A percentile compares a stretch with the other conserved stretches of the same genome.
Evolutionary conservation across 2,888 invertebrate genomes (phyloP).

Genomic region (Carcina quercana): DNA sequence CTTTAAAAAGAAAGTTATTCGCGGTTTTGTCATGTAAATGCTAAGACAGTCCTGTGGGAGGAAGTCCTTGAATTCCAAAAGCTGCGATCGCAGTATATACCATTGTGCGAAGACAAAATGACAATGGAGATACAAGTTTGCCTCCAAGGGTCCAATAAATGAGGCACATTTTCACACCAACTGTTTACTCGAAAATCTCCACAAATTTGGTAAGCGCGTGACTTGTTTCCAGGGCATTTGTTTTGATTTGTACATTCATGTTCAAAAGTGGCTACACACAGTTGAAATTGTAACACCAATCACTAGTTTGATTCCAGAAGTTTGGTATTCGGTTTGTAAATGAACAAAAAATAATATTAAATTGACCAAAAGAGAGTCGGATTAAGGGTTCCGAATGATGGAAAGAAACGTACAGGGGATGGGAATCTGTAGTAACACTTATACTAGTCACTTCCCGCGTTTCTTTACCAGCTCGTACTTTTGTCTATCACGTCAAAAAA

Average conservation of each 20-base stretch:
- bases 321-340: too few relatives aligned
- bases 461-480: too few relatives aligned
- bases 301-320: too few relatives aligned
- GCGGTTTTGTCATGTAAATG: slow-evolving; percentile 12
- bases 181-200: slow-evolving; percentile 31
- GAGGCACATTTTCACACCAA: slow-evolving; percentile 25
- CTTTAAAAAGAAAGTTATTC: slow-evolving; percentile 1
- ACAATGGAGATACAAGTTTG: slow-evolving; percentile 21
- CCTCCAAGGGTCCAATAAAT: slow-evolving; percentile 19
- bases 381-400: too few relatives aligned
- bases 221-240: slow-evolving; percentile 20
- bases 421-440: too few relatives aligned
- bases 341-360: too few relatives aligned
- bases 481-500: too few relatives aligned
- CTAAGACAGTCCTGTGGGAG: slow-evolving; percentile 7
- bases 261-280: too few relatives aligned
- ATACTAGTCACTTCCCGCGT: too few relatives aligned
- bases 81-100: slow-evolving; percentile 6
- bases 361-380: too few relatives aligned
- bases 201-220: slow-evolving; percentile 28
- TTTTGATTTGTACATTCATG: slow-evolving; percentile 2
- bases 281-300: too few relatives aligned
- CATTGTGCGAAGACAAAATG: slow-evolving; percentile 17
- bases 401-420: too few relatives aligned
- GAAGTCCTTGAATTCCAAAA: slow-evolving; percentile 13